Evolutionary conservation across 2,797 vertebrate species (phyloP).

Genomic region (Ptychobarbus kaznakovi): DNA sequence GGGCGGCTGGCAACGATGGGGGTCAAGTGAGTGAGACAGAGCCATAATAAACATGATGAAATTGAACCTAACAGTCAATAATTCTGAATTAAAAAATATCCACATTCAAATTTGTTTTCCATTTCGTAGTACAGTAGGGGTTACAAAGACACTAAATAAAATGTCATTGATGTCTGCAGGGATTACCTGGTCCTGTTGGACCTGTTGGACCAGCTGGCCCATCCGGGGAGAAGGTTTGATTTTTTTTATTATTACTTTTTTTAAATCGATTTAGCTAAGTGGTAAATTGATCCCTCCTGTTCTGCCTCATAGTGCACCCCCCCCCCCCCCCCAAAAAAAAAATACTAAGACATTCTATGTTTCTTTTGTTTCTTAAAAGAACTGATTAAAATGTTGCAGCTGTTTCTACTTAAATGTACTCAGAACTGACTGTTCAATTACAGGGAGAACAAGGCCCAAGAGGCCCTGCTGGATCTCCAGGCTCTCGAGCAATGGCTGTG

Average conservation of each 20-base stretch:
- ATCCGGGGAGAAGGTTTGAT: constrained; percentile 57
- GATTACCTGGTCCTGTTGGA: constrained; percentile 72
- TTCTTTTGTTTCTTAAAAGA: not conserved
- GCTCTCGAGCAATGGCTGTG: constrained; percentile 90
- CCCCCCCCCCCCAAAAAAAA: no score
- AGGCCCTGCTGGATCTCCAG: constrained; percentile 89
- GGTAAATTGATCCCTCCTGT: not conserved
- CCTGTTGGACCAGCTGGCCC: constrained; percentile 55
- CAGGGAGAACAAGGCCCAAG: constrained; percentile 92
- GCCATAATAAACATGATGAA: not conserved
- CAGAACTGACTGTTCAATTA: constrained; percentile 53
- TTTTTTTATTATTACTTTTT: not conserved
- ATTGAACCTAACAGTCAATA: not conserved
- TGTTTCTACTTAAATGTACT: constrained; percentile 14
- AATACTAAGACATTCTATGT: constrained; percentile 2
- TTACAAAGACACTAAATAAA: not conserved
- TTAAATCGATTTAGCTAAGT: constrained; percentile 4
- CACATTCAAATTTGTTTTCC: not conserved
- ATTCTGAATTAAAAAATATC: not conserved
- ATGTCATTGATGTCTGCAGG: constrained; percentile 68
- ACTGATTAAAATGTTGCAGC: not conserved
- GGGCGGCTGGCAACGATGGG: constrained; percentile 92
- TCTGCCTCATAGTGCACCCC: not conserved
- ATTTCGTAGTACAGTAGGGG: not conserved
- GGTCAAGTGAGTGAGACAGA: constrained; percentile 85